Evolutionary conservation across 1,140 invertebrate genomes (phyloP).

Genomic region (Aethina tumida): DNA sequence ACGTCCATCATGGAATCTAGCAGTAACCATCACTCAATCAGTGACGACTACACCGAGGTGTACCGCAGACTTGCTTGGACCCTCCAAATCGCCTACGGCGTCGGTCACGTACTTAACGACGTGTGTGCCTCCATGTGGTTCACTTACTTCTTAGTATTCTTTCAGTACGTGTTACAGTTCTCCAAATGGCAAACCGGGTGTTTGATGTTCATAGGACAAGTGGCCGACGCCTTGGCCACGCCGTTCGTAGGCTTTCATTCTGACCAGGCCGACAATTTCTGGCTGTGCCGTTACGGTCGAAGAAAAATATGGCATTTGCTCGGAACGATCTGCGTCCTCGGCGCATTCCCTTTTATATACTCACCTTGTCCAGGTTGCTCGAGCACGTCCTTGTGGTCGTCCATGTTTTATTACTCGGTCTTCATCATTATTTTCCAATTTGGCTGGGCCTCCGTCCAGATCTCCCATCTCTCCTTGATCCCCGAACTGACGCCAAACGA

Average conservation of each 20-base stretch:
- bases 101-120: constrained; percentile 90
- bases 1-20: constrained; percentile 17
- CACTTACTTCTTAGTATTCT: constrained; percentile 88
- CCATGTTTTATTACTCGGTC: constrained; percentile 78
- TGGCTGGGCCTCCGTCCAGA: constrained; percentile 92
- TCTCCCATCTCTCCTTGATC: constrained; percentile 82
- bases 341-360: constrained; percentile 87
- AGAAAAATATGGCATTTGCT: constrained; percentile 89
- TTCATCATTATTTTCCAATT: constrained; percentile 94
- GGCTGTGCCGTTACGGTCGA: constrained; percentile 65
- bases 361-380: constrained; percentile 66
- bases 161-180: constrained; percentile 76
- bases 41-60: constrained; percentile 33
- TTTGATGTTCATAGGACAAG: constrained; percentile 74
- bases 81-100: constrained; percentile 42
- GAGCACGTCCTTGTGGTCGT: constrained; percentile 53
- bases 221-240: constrained; percentile 78
- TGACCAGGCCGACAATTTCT: constrained; percentile 57
- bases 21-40: constrained; percentile 16
- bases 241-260: constrained; percentile 83
- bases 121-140: constrained; percentile 96
- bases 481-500: constrained; percentile 62
- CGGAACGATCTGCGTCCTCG: constrained; percentile 68
- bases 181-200: constrained; percentile 63
- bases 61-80: constrained; percentile 29